Percentiles rank a stretch among this genome's conserved stretches.
These are phyloP conservation scores for Gulo gulo DNA, from an alignment of 2,113 vertebrate species.

Conservation along the genomic window DNA sequence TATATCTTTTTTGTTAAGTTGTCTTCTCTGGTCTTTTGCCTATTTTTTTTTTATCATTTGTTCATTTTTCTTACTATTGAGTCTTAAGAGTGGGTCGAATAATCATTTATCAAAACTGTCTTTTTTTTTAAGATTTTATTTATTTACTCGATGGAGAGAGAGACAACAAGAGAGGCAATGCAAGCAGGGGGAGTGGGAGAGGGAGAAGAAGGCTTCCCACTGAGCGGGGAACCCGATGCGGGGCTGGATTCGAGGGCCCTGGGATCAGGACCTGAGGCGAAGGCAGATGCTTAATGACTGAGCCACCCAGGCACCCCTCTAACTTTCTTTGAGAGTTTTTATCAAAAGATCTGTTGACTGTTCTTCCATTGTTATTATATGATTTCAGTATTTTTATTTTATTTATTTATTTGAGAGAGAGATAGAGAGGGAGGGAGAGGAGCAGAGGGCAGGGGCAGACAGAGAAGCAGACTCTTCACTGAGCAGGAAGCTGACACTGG, in stretches of 20 bases:
- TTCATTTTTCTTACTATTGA: background rate
- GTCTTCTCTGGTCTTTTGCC: background rate
- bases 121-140: background rate
- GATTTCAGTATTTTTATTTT: background rate
- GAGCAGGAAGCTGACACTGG: background rate
- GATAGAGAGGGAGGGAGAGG: background rate
- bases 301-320: too few species aligned
- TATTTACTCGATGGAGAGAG: too few species aligned
- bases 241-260: too few species aligned
- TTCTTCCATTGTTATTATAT: background rate
- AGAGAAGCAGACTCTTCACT: background rate
- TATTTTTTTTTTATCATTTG: background rate
- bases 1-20: background rate
- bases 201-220: too few species aligned
- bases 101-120: background rate
- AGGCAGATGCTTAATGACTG: too few species aligned
- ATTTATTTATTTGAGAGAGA: background rate
- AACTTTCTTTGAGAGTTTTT: too few species aligned
- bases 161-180: too few species aligned
- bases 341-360: background rate
- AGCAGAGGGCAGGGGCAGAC: background rate
- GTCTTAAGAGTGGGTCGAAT: background rate
- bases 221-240: too few species aligned
- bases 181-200: too few species aligned
- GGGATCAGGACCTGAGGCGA: too few species aligned